Conservation (phyloP, 2,888 invertebrate genomes). For the Lagria hirta region DNA sequence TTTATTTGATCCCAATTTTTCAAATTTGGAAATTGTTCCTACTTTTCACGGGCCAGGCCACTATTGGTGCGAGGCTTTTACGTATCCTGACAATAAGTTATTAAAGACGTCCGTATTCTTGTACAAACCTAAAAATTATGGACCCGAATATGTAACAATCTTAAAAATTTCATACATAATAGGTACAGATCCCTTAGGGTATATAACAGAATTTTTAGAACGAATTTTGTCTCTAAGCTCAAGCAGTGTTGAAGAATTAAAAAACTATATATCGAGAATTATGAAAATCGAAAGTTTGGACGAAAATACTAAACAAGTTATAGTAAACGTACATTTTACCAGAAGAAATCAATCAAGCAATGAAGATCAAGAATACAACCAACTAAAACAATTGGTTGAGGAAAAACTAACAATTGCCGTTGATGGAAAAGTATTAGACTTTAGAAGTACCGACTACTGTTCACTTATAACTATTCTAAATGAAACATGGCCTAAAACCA, state of each 20-base stretch:
- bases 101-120: slow-evolving; percentile 28
- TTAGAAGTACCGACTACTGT: slow-evolving; percentile 13
- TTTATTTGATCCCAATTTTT: slow-evolving; percentile 3
- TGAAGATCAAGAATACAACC: slow-evolving; percentile 2
- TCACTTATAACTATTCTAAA: not conserved
- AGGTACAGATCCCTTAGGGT: slow-evolving; percentile 31
- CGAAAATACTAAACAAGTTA: slow-evolving; percentile 25
- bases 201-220: slow-evolving; percentile 26
- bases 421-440: slow-evolving; percentile 12
- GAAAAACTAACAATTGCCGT: too few species aligned
- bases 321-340: slow-evolving; percentile 36
- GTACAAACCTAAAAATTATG: slow-evolving; percentile 19
- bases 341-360: not conserved
- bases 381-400: not conserved
- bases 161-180: slow-evolving; percentile 26
- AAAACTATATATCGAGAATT: slow-evolving; percentile 31
- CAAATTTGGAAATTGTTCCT: slow-evolving; percentile 1
- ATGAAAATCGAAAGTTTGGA: slow-evolving; percentile 35
- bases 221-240: slow-evolving; percentile 17
- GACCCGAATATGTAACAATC: slow-evolving; percentile 35
- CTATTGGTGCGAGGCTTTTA: slow-evolving; percentile 43
- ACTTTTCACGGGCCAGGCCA: slow-evolving; percentile 33
- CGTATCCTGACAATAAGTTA: slow-evolving; percentile 31
- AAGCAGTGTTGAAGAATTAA: too few species aligned
- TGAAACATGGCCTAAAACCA: slow-evolving; percentile 15